These are phyloP conservation scores for Drosophila stalkeri DNA, from an alignment of 2,888 invertebrate species.

Conservation along the genomic window DNA sequence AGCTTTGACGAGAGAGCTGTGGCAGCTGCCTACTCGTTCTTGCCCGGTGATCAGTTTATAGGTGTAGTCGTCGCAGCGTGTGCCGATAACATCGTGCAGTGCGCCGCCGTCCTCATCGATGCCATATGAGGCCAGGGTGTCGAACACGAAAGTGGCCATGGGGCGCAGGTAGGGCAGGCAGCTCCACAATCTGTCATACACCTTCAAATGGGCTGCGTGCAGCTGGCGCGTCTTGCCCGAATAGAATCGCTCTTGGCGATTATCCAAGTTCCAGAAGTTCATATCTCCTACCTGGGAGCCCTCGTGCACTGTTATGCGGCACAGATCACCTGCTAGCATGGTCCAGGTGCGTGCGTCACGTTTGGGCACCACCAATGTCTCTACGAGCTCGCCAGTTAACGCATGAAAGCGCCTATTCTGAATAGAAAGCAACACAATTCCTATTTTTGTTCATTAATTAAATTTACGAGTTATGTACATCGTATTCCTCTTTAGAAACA, in stretches of 20 bases:
- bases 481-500: conserved; percentile 81
- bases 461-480: conserved; percentile 54
- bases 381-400: conserved; percentile 74
- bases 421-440: background rate
- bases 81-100: conserved; percentile 86
- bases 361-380: conserved; percentile 83
- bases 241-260: conserved; percentile 85
- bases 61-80: conserved; percentile 86
- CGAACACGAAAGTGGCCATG: conserved; percentile 86
- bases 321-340: conserved; percentile 84
- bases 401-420: conserved; percentile 81
- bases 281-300: conserved; percentile 86
- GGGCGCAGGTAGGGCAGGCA: conserved; percentile 85
- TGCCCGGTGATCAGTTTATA: conserved; percentile 85
- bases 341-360: conserved; percentile 85
- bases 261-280: conserved; percentile 86
- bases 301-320: conserved; percentile 84
- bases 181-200: conserved; percentile 86
- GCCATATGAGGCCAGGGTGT: conserved; percentile 85
- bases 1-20: conserved; percentile 85
- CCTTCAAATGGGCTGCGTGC: conserved; percentile 85
- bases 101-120: conserved; percentile 86
- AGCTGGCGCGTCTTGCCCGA: conserved; percentile 86
- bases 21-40: conserved; percentile 85
- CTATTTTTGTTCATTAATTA: background rate